phyloP scores from a whole-genome alignment of 2,797 vertebrate genomes.

The Poecile montanus region DNA sequence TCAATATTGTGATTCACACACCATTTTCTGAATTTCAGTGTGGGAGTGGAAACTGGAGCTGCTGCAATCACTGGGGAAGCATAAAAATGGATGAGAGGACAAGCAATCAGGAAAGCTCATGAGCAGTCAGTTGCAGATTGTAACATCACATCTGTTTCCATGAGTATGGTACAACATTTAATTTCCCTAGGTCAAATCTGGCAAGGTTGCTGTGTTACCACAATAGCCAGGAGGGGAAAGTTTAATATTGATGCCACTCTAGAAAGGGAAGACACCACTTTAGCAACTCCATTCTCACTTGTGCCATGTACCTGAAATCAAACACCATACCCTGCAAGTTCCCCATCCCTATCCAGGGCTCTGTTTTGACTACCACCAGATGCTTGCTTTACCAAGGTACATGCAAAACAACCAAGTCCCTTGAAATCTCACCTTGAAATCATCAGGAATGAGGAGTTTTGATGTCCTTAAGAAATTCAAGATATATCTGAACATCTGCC shows the following conservation, averaged over 20 bases:
- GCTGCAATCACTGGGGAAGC: not conserved
- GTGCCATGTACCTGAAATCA: not conserved
- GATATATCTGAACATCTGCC: conserved; percentile 99
- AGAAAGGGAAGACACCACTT: not conserved
- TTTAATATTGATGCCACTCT: not conserved
- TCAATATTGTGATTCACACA: conserved; percentile 15
- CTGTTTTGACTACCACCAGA: conserved; percentile 8
- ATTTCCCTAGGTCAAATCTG: not conserved
- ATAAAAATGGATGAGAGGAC: not conserved
- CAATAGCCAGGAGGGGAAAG: not conserved
- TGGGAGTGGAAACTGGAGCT: conserved; percentile 3
- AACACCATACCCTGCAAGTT: not conserved
- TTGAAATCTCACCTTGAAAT: conserved; percentile 93
- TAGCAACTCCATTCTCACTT: not conserved
- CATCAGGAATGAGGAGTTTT: conserved; percentile 95
- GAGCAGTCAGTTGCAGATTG: not conserved
- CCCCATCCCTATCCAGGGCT: not conserved
- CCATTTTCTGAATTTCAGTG: not conserved
- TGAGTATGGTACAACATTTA: not conserved
- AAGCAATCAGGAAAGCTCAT: not conserved
- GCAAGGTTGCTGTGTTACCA: not conserved
- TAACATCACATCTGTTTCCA: not conserved
- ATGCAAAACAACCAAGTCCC: not conserved
- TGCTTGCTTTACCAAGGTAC: not conserved
- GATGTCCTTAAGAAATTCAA: conserved; percentile 96